A percentile compares a stretch with the other conserved stretches of the same genome.
phyloP scores from a whole-genome alignment of 2,888 invertebrate species.

The Hydrotaea diabolus region DNA sequence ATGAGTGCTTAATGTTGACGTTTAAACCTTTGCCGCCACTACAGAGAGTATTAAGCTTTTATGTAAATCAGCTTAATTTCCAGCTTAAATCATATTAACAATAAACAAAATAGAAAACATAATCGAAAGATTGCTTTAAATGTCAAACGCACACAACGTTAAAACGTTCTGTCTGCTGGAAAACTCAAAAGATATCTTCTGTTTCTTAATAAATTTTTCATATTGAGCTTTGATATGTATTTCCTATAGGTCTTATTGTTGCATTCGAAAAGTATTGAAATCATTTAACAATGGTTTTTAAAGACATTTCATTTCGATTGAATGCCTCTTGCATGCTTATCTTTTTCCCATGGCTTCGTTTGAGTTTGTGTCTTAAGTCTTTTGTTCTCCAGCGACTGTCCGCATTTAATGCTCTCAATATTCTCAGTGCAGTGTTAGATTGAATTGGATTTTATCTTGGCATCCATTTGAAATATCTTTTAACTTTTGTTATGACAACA shows the following conservation, averaged over 20 bases:
- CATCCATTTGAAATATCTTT: constrained; percentile 6
- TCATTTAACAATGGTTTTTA: no score
- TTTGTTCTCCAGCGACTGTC: constrained; percentile 26
- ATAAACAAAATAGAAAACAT: constrained; percentile 45
- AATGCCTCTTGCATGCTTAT: no score
- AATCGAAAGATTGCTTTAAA: constrained; percentile 29
- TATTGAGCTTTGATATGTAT: no score
- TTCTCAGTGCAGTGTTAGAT: not conserved
- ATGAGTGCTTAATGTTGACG: not conserved
- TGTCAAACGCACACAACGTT: not conserved
- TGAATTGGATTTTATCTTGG: constrained; percentile 31
- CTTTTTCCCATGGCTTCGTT: no score
- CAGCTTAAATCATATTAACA: constrained; percentile 66
- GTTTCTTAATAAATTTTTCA: no score
- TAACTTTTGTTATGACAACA: constrained; percentile 27
- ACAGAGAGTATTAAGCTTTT: constrained; percentile 65
- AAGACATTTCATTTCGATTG: no score
- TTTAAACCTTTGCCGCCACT: no score
- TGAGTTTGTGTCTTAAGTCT: constrained; percentile 51
- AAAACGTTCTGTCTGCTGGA: no score
- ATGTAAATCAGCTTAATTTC: constrained; percentile 68
- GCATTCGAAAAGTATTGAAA: no score
- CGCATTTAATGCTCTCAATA: not conserved
- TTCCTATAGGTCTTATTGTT: no score
- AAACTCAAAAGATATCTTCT: no score